phyloP scores from a whole-genome alignment of 2,888 invertebrate species.

The Hypsopygia costalis region DNA sequence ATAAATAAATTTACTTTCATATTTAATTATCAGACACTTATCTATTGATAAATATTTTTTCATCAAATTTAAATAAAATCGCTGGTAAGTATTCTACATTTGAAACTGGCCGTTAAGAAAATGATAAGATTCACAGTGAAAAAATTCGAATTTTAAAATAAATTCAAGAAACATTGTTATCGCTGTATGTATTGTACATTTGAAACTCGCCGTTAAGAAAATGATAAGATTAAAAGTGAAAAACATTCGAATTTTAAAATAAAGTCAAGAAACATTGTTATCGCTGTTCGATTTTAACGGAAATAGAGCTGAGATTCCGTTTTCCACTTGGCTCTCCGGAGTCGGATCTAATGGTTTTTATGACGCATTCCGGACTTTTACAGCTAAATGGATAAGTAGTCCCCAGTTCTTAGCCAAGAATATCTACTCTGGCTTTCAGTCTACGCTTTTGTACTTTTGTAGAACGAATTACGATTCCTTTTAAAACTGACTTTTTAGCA shows the following conservation, averaged over 20 bases:
- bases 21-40: too few species aligned
- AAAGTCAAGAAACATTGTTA: constrained; percentile 2
- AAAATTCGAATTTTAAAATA: constrained; percentile 1
- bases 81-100: too few species aligned
- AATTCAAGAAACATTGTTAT: constrained; percentile 2
- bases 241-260: background rate
- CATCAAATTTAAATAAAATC: too few species aligned
- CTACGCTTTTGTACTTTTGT: background rate
- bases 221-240: background rate
- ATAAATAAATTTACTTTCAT: too few species aligned
- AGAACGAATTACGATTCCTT: constrained; percentile 6
- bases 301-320: constrained; percentile 25
- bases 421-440: constrained; percentile 8
- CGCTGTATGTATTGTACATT: too few species aligned
- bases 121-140: background rate
- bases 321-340: constrained; percentile 17
- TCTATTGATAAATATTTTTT: too few species aligned
- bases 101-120: too few species aligned
- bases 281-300: constrained; percentile 7
- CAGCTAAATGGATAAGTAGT: constrained; percentile 36
- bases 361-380: constrained; percentile 33
- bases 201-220: too few species aligned
- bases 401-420: constrained; percentile 16
- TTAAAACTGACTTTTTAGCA: background rate
- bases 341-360: constrained; percentile 31